A percentile compares a stretch with the other conserved stretches of the same genome.
Evolutionary conservation across 2,888 invertebrate genomes (phyloP).

Genomic region (Mythimna impura): DNA sequence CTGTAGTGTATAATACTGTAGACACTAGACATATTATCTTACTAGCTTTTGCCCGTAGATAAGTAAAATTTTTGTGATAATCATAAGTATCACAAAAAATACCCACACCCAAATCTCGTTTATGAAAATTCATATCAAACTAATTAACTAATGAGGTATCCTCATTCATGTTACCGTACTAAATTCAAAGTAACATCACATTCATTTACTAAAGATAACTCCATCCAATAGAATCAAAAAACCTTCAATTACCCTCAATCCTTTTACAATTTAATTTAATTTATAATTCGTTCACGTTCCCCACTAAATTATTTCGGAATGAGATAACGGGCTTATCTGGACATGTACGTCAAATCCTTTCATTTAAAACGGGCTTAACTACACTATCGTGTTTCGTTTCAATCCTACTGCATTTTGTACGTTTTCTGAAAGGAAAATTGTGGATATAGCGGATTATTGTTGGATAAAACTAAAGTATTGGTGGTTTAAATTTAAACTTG

Average conservation of each 20-base stretch:
- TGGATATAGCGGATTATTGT: too few relatives aligned
- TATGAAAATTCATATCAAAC: background rate
- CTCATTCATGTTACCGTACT: background rate
- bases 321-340: conserved; percentile 72
- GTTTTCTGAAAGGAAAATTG: conserved; percentile 26
- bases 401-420: conserved; percentile 58
- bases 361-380: conserved; percentile 73
- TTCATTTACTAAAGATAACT: conserved; percentile 9
- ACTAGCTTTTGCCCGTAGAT: too few relatives aligned
- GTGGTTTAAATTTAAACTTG: too few relatives aligned
- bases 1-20: too few relatives aligned
- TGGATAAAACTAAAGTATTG: background rate
- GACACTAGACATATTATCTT: too few relatives aligned
- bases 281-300: conserved; percentile 71
- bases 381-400: conserved; percentile 63
- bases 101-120: too few relatives aligned
- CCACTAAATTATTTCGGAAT: conserved; percentile 69
- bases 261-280: conserved; percentile 70
- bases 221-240: conserved; percentile 21
- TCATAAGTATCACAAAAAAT: too few relatives aligned
- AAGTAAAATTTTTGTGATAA: too few relatives aligned
- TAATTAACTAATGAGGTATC: background rate
- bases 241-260: conserved; percentile 47
- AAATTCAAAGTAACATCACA: background rate
- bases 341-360: conserved; percentile 77